A percentile compares a stretch with the other conserved stretches of the same genome.
These are phyloP conservation scores for Magallana gigas DNA, from an alignment of 1,140 invertebrate species.

Conservation along the genomic window DNA sequence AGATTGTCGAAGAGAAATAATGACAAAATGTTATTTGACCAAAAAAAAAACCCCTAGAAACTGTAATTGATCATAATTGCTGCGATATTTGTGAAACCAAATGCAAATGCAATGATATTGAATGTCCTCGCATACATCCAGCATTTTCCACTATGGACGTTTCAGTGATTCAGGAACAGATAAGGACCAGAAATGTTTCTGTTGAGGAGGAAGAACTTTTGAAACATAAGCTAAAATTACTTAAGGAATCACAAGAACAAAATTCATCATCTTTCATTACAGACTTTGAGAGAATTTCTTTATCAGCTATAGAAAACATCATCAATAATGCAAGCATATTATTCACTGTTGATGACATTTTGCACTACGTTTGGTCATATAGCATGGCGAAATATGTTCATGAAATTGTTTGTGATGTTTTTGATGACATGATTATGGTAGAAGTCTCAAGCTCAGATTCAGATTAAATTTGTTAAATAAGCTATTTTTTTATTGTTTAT, in stretches of 20 bases:
- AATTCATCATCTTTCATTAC: not conserved
- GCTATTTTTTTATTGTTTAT: not conserved
- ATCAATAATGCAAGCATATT: not conserved
- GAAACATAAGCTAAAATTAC: conserved; percentile 10
- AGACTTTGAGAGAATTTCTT: too few relatives aligned
- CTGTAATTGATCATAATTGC: conserved; percentile 7
- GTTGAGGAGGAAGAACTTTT: not conserved
- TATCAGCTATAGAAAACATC: not conserved
- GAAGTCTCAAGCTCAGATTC: not conserved
- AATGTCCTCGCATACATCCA: conserved; percentile 18
- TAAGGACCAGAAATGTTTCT: not conserved
- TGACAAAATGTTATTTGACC: not conserved
- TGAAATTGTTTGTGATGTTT: not conserved
- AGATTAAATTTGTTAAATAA: not conserved
- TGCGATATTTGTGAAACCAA: conserved; percentile 41
- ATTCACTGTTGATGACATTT: not conserved
- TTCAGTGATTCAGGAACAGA: not conserved
- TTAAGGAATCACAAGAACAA: not conserved
- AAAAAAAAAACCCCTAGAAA: not conserved
- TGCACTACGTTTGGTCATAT: conserved; percentile 18
- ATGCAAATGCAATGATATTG: conserved; percentile 27
- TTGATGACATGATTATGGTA: not conserved
- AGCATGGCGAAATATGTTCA: conserved; percentile 1
- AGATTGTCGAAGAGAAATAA: conserved; percentile 4
- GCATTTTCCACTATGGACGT: not conserved